Evolutionary conservation across 1,140 invertebrate genomes (phyloP), one percentile per base, ranked within the genome.

Genomic region (Formica exsecta): DNA sequence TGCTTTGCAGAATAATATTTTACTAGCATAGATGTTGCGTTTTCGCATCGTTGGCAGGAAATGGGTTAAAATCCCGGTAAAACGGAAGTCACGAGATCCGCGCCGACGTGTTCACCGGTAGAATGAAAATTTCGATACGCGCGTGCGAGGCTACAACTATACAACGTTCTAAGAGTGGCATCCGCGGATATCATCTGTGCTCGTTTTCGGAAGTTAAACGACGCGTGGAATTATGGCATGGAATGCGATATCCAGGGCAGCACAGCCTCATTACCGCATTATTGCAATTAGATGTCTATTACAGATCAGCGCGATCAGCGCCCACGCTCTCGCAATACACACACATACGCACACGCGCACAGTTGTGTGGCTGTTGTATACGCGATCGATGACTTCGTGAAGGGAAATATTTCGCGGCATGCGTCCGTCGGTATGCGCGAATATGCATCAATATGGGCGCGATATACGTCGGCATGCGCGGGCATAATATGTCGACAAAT

Each of bases 271-370:
- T 90, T 89, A 89, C 73, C 61, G 87, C 85, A 90, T 90, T 90
- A 87, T 44, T 66, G 88, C 89, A 90, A 90, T 90, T 87, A 87
- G 89, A 90, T 80, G 88, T 90, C 89, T 90, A 85, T 87, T 87
- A 86, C 81, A 81, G 89, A 89, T 90, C 88, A 59, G 57, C 48
- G 61, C 65, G 80, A 79, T 79, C 66, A 84, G 76, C 65, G 54
- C 44, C 51, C 71, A 51, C 68, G 9, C 32, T 22, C 16, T 29
- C 59, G 13, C 29, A 16, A 29, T 11, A 41, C 73, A 29, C 22
- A 1, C 41, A 59, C 32, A 1, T 54, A 4, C 3, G 36, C 13
- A 25, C 61, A 2, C 41, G 7, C 11, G 9, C n/a, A 6, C 41
- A 8, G 4, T 68, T 25, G 32, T 25, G 9, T 8, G 64, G 29